Base-by-base conservation (phyloP, 2,888 invertebrate genomes). In the Pandemis cinnamomeana region DNA sequence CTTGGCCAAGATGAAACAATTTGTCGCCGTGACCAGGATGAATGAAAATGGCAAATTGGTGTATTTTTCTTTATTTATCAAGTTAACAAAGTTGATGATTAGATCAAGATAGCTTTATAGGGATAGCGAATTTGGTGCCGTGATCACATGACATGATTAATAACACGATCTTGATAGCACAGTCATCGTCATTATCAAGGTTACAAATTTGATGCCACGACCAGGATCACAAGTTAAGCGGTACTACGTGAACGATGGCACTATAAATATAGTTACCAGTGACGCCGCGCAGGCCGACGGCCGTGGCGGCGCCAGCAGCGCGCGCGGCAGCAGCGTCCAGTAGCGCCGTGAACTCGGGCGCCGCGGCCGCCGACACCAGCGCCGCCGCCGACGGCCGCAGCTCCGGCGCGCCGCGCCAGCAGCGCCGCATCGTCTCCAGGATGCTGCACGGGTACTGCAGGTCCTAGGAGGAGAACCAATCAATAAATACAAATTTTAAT, bases 331-430 rank as follows among this genome's bases (percentile, higher is more conserved):
- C 89, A 0, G 86, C 91, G 84, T 91, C 92, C 7, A 79, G 78
- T 11, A 93, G 87, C 95, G 71, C 97, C 96, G 80, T 77, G 91
- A 98, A 98, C 94, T 99, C 99, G 0, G 99, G 98, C 2, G 98
- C 98, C 3, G 97, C 96, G 0, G 97, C 97, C 76, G 98, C 97
- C 2, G 97, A 97, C n/a, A 99, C 98, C 42, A 99, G 97, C 87
- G 99, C 98, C 81, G 98, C 98, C 6, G 99, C 98, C 0, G 99
- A 97, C 0, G 99, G 99, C 7, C 99, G 95, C 83, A 97, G 96
- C 84, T 91, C 96, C 0, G 97, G 97, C 78, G 96, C 95, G 71
- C 98, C 98, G 13, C 97, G 96, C 99, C 99, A 99, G 89, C 99
- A 99, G 8, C 98, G 95, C 0, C 98, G 98, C 98, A 99, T 99